A percentile compares a stretch with the other conserved stretches of the same genome.
These are phyloP conservation scores for Ispidina lecontei DNA, from an alignment of 2,797 vertebrate species.

Conservation along the genomic window DNA sequence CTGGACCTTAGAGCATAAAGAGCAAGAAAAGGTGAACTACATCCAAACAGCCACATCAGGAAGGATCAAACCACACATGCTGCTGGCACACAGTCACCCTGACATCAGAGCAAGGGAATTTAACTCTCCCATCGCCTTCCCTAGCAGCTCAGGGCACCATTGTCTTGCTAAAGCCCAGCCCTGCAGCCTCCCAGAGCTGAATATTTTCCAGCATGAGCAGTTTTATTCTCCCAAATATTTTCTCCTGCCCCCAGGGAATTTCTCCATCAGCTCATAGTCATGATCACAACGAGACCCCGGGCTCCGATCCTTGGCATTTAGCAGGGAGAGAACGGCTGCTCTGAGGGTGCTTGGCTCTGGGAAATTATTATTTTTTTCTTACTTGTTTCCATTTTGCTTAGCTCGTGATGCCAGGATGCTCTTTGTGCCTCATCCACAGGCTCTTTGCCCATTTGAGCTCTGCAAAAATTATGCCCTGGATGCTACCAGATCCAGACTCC, in stretches of 20 bases:
- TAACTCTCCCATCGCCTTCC: not conserved
- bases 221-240: not conserved
- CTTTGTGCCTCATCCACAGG: not conserved
- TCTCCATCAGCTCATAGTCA: not conserved
- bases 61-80: not conserved
- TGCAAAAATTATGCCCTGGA: not conserved
- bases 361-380: constrained; percentile 14
- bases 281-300: not conserved
- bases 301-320: constrained; percentile 1
- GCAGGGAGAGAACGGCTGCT: not conserved
- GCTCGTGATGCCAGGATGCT: not conserved
- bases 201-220: not conserved
- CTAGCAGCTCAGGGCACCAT: fast-evolving
- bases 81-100: not conserved
- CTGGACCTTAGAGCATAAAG: not conserved
- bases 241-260: not conserved
- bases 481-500: not conserved
- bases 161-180: fast-evolving
- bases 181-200: not conserved
- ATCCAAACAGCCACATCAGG: not conserved
- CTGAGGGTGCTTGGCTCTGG: not conserved
- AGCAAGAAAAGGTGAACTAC: not conserved
- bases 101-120: not conserved
- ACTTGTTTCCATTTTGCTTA: constrained; percentile 47
- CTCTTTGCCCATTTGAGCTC: not conserved